phyloP scores from a whole-genome alignment of 1,140 invertebrate genomes.

The Colletes latitarsis region DNA sequence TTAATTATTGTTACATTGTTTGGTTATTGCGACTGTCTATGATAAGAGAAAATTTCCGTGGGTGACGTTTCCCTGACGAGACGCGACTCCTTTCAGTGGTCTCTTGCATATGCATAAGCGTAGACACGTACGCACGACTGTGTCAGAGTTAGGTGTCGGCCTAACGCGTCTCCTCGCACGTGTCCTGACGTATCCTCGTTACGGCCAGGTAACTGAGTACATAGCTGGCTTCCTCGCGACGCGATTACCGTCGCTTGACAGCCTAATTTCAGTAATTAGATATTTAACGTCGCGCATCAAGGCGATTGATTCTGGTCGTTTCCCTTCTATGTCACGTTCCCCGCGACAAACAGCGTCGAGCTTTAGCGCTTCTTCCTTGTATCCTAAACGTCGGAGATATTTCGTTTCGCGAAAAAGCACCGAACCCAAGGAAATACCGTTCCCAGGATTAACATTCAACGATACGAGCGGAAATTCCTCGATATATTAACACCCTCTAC shows the following conservation, averaged over 20 bases:
- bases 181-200: slow-evolving; percentile 43
- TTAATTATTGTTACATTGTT: too few species aligned
- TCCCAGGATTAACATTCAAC: background rate
- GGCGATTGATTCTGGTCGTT: slow-evolving; percentile 39
- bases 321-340: too few species aligned
- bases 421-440: background rate
- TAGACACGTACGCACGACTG: background rate
- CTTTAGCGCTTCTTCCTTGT: background rate
- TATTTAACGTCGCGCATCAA: slow-evolving; percentile 52
- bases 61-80: background rate
- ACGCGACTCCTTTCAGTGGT: background rate
- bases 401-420: background rate
- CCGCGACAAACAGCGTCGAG: background rate
- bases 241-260: slow-evolving; percentile 7
- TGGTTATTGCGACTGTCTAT: background rate
- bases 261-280: slow-evolving; percentile 59
- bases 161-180: slow-evolving; percentile 34
- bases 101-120: background rate
- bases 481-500: too few species aligned
- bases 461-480: background rate
- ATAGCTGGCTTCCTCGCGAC: background rate
- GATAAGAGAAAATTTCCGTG: background rate
- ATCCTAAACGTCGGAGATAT: background rate
- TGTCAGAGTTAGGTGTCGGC: background rate
- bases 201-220: slow-evolving; percentile 16